Evolutionary conservation across 2,888 invertebrate genomes (phyloP).

Genomic region (Frankliniella fusca): DNA sequence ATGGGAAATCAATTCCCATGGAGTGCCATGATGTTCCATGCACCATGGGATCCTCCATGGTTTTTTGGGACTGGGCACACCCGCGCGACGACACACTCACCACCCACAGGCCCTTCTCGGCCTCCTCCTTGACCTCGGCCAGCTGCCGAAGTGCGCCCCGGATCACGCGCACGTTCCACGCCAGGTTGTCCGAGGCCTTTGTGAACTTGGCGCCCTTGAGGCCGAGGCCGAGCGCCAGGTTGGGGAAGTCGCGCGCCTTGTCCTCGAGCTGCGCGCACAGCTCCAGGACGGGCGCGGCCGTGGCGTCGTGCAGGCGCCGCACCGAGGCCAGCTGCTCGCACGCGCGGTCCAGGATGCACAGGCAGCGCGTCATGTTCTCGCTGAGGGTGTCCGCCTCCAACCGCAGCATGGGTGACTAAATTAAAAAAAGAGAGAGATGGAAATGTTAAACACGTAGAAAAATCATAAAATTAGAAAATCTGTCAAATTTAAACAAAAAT

Average conservation of each 20-base stretch:
- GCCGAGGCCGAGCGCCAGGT: slow-evolving; percentile 15
- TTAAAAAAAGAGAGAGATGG: neutral
- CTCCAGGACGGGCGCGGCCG: neutral
- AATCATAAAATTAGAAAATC: neutral
- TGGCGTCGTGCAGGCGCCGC: slow-evolving; percentile 6
- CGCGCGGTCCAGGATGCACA: slow-evolving; percentile 13
- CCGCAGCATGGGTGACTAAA: slow-evolving; percentile 6
- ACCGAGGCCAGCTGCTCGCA: slow-evolving; percentile 23
- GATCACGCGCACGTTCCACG: slow-evolving; percentile 6
- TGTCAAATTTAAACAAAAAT: neutral
- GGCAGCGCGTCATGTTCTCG: slow-evolving; percentile 23
- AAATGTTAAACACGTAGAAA: neutral
- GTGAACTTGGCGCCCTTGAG: slow-evolving; percentile 25
- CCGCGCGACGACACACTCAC: neutral
- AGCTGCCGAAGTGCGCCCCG: neutral
- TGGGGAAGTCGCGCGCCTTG: slow-evolving; percentile 9
- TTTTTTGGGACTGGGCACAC: too few species aligned
- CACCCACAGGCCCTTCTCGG: neutral
- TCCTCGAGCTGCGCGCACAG: slow-evolving; percentile 9
- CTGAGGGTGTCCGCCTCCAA: slow-evolving; percentile 11
- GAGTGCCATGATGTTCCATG: too few species aligned
- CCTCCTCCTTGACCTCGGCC: slow-evolving; percentile 4
- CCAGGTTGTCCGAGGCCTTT: slow-evolving; percentile 15
- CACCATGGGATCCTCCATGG: too few species aligned
- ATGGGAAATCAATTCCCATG: too few species aligned